phyloP scores from a whole-genome alignment of 2,113 vertebrate species.

The Pelecanoides urinatrix region DNA sequence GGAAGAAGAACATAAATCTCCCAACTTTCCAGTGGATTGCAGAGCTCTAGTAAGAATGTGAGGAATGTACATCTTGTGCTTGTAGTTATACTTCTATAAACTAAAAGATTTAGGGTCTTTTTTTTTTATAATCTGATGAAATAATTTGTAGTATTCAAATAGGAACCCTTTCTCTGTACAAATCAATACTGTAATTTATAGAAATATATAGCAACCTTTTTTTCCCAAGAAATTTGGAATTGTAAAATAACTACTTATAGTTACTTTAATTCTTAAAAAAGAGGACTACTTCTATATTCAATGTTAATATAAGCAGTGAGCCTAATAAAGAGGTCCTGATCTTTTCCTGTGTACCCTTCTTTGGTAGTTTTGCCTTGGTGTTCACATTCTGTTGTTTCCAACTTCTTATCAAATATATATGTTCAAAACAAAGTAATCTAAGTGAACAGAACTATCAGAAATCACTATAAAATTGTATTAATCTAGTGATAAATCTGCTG shows the following conservation, averaged over 20 bases:
- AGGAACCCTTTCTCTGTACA: background rate
- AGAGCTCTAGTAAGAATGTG: background rate
- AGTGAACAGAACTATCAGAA: background rate
- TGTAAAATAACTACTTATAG: background rate
- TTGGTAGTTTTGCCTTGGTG: background rate
- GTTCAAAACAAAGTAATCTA: background rate
- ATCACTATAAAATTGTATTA: background rate
- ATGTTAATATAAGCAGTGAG: background rate
- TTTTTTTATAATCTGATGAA: background rate
- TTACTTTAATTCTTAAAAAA: background rate
- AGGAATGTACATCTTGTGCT: background rate
- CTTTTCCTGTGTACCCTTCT: background rate
- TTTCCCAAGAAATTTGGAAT: background rate
- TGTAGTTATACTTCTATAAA: background rate
- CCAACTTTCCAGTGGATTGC: background rate
- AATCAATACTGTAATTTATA: background rate
- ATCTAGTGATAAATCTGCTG: background rate
- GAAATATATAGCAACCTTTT: background rate
- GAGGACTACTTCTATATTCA: background rate
- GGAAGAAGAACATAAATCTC: background rate
- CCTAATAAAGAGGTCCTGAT: background rate
- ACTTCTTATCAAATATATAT: background rate
- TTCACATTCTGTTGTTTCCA: background rate
- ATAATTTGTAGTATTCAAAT: background rate
- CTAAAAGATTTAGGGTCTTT: background rate